Conservation (phyloP, 2,888 invertebrate genomes). For the Drosophila limbata region DNA sequence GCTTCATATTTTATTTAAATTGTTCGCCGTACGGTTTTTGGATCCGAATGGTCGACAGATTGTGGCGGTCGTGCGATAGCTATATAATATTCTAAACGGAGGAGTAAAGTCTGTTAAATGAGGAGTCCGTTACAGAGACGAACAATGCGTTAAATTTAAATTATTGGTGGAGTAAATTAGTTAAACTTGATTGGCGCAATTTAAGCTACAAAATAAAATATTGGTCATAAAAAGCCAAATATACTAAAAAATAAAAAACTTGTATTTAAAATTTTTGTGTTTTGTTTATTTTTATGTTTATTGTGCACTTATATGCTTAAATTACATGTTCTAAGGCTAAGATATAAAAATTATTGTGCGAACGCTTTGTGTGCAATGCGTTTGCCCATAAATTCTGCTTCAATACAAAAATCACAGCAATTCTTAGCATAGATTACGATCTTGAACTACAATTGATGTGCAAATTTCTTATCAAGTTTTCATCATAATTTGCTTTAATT, state of each 20-base stretch:
- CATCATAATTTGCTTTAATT: slow-evolving; percentile 47
- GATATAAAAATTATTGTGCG: slow-evolving; percentile 36
- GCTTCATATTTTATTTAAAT: too few relatives aligned
- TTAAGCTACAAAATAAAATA: background rate
- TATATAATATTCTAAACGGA: slow-evolving; percentile 1
- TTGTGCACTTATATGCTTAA: slow-evolving; percentile 31
- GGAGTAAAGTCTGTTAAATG: background rate
- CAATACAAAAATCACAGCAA: slow-evolving; percentile 70
- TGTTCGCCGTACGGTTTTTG: too few relatives aligned
- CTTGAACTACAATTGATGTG: slow-evolving; percentile 52
- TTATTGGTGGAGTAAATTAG: background rate
- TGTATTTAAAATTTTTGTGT: background rate
- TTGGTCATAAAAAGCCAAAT: background rate
- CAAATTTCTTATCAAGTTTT: slow-evolving; percentile 43
- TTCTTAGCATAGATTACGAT: slow-evolving; percentile 56
- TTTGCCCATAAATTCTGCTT: slow-evolving; percentile 56
- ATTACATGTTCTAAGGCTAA: slow-evolving; percentile 44
- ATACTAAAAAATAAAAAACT: background rate
- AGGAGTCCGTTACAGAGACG: background rate
- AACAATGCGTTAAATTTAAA: background rate
- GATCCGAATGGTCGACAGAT: too few relatives aligned
- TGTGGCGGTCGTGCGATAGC: background rate
- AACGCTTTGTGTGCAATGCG: slow-evolving; percentile 34
- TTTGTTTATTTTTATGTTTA: slow-evolving; percentile 17
- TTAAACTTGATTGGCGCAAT: background rate